Evolutionary conservation across 2,888 invertebrate species (phyloP), one percentile per base, ranked within the genome.

Genomic region (Dicyrtoma fusca): DNA sequence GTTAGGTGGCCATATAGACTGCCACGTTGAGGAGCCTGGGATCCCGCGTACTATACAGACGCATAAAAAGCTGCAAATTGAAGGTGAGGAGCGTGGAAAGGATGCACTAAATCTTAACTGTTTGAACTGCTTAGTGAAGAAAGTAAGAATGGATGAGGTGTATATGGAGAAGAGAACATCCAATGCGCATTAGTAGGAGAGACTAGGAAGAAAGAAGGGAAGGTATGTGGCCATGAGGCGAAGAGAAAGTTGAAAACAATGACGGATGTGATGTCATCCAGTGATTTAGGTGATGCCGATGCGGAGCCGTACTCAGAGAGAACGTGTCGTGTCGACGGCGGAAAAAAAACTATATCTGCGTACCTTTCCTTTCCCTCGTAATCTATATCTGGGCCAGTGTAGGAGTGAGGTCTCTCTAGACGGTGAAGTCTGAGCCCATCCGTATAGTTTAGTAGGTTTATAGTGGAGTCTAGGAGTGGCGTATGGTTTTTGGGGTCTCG

Each of bases 251-350:
- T 62, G 62, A 62, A 44, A 44, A 34, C 42, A 62, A 62, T 42
- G 62, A 62, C 44, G 42, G 26, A 44, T 62, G 26, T 62, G 62
- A 62, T 44, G 62, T 34, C 62, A 62, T 62, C 62, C 62, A 17
- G 44, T 62, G 62, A 26, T 62, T 62, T 44, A 44, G 62, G 44
- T 44, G 62, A 44, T 62, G 62, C 62, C 62, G 17, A 62, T 62
- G 26, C 62, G 25, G 26, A 19, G 21, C 11, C 11, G 53, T 11
- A n/a, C 21, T 55, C 11, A 11, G 23, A 57, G 45, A 21, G 44
- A 63, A 19, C 63, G 45, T 63, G 63, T 47, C 63, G 42, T 42
- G 63, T n/a, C 59, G 25, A 59, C 49, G 14, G 49, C 13, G 49
- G 4, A 17, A 17, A 17, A 45, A 11, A 49, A 49, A 17, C 14